A percentile compares a stretch with the other conserved stretches of the same genome.
phyloP scores from a whole-genome alignment of 2,797 vertebrate species.

The Toxotes lorentzi region DNA sequence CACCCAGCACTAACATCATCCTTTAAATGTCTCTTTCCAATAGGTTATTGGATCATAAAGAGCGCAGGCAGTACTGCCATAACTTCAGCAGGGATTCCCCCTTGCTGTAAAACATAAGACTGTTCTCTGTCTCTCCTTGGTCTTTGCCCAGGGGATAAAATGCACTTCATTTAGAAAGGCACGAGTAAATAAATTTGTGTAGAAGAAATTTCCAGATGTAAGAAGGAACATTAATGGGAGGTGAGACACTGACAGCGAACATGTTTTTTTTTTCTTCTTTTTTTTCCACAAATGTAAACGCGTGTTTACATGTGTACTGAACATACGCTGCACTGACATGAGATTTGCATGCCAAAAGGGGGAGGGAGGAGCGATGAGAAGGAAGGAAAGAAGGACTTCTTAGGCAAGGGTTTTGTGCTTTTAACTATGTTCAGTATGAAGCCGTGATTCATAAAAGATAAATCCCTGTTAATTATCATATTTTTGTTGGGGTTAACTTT shows the following conservation, averaged over 20 bases:
- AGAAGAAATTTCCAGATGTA: background rate
- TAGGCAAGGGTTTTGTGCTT: background rate
- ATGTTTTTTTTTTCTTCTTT: too few relatives aligned
- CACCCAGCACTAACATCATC: conserved; percentile 24
- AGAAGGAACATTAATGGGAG: background rate
- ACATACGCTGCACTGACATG: background rate
- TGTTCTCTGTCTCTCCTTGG: background rate
- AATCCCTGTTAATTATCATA: background rate
- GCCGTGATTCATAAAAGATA: background rate
- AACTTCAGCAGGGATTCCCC: conserved; percentile 32
- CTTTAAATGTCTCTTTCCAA: conserved; percentile 26
- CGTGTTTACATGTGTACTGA: conserved; percentile 8
- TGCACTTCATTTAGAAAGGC: conserved; percentile 9
- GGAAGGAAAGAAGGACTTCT: background rate
- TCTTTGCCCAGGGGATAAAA: conserved; percentile 11
- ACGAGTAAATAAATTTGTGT: conserved; percentile 3
- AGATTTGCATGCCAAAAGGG: conserved; percentile 2
- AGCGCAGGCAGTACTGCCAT: background rate
- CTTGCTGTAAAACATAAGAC: conserved; percentile 10
- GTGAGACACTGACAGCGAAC: background rate
- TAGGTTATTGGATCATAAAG: conserved; percentile 36
- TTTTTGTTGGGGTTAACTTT: background rate
- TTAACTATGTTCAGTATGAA: background rate
- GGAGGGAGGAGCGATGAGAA: background rate
- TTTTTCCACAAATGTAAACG: background rate